phyloP scores from a whole-genome alignment of 2,888 invertebrate species.

The Cremastinae sp. region DNA sequence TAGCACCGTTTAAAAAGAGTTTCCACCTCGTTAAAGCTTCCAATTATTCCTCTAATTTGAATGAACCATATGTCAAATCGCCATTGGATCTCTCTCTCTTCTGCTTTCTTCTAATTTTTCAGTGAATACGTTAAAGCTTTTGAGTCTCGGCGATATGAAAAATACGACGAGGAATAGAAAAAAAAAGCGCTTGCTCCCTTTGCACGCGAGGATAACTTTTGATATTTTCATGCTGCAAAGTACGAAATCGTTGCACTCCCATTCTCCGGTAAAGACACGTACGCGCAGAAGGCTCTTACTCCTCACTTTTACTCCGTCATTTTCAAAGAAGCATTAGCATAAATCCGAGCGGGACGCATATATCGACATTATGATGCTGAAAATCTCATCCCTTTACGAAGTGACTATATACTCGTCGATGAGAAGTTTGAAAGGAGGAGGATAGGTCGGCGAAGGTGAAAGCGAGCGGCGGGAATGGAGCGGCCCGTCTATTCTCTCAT shows the following conservation, averaged over 20 bases:
- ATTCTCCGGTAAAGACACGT: constrained; percentile 1
- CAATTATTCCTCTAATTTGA: too few relatives aligned
- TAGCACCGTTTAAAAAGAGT: too few relatives aligned
- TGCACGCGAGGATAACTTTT: constrained; percentile 45
- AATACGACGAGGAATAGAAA: constrained; percentile 8
- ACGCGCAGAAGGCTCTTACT: constrained; percentile 34
- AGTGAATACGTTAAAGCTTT: too few relatives aligned
- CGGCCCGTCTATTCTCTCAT: constrained; percentile 41
- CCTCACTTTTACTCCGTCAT: constrained; percentile 8
- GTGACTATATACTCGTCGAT: constrained; percentile 11
- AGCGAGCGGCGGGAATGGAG: background rate
- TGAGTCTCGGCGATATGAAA: background rate
- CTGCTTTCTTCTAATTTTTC: too few relatives aligned
- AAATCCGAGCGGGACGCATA: constrained; percentile 67
- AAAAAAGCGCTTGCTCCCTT: constrained; percentile 32
- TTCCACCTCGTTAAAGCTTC: too few relatives aligned
- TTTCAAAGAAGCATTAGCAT: constrained; percentile 67
- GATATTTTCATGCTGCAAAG: constrained; percentile 51
- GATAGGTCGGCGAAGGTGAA: constrained; percentile 12
- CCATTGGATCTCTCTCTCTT: too few relatives aligned
- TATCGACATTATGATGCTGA: constrained; percentile 65
- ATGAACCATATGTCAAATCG: too few relatives aligned
- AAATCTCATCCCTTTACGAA: constrained; percentile 64
- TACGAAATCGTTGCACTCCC: constrained; percentile 62
- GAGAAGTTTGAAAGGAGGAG: too few relatives aligned